phyloP scores from a whole-genome alignment of 2,797 vertebrate species.

The Mus caroli region DNA sequence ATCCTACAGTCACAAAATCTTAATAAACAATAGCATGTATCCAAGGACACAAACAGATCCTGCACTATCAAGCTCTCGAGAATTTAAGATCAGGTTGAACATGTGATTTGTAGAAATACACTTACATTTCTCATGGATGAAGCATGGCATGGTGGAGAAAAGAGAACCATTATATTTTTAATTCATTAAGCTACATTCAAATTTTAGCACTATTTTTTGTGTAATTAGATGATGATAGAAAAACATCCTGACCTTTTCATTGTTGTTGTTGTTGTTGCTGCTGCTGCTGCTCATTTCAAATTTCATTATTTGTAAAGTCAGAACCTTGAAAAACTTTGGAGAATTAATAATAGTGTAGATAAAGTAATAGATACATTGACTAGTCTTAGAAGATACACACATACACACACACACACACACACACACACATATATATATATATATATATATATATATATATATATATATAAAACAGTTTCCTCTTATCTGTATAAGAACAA shows the following conservation, averaged over 20 bases:
- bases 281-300: neutral
- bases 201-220: neutral
- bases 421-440: neutral
- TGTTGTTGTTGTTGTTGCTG: neutral
- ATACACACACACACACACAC: too few species aligned
- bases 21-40: neutral
- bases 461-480: neutral
- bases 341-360: neutral
- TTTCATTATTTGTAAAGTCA: slow-evolving; percentile 26
- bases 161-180: neutral
- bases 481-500: neutral
- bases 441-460: neutral
- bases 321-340: neutral
- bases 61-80: neutral
- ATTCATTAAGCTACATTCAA: slow-evolving; percentile 4
- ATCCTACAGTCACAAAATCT: neutral
- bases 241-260: neutral
- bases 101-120: neutral
- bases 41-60: neutral
- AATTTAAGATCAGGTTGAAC: slow-evolving; percentile 10
- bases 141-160: neutral
- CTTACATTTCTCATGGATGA: neutral
- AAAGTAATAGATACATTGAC: neutral
- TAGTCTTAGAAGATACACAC: neutral
- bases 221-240: neutral